Evolutionary conservation across 2,797 vertebrate genomes (phyloP).

Genomic region (Sciaenops ocellatus): DNA sequence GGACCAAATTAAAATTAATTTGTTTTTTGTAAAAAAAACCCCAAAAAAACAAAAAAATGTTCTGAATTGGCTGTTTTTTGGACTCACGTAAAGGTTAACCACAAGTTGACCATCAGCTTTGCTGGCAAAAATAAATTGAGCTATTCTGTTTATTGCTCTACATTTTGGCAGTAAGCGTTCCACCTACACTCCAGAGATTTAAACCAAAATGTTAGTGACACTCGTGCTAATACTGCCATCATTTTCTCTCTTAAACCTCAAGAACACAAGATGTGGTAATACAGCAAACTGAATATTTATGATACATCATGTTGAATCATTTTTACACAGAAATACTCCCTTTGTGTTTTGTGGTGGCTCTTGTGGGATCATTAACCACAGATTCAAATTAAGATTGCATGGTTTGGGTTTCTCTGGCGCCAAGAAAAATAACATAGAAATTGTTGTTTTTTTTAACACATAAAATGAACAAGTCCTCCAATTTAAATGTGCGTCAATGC

Average conservation of each 20-base stretch:
- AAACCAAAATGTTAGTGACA: neutral
- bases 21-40: neutral
- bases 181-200: neutral
- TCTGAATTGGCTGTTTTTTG: neutral
- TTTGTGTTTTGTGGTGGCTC: neutral
- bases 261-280: neutral
- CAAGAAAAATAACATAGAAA: neutral
- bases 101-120: neutral
- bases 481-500: too few relatives aligned
- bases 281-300: neutral
- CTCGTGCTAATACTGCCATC: neutral
- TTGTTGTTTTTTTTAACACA: neutral
- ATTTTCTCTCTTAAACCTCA: neutral
- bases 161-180: neutral
- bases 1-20: constrained; percentile 39
- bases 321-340: neutral
- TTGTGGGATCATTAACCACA: neutral
- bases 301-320: neutral
- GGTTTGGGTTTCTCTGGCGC: neutral
- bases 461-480: neutral
- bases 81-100: neutral
- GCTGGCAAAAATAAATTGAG: neutral
- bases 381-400: neutral
- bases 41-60: neutral
- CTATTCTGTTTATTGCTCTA: neutral